These are phyloP conservation scores for Drosophila orosa DNA, from an alignment of 1,140 invertebrate genomes.

Conservation along the genomic window DNA sequence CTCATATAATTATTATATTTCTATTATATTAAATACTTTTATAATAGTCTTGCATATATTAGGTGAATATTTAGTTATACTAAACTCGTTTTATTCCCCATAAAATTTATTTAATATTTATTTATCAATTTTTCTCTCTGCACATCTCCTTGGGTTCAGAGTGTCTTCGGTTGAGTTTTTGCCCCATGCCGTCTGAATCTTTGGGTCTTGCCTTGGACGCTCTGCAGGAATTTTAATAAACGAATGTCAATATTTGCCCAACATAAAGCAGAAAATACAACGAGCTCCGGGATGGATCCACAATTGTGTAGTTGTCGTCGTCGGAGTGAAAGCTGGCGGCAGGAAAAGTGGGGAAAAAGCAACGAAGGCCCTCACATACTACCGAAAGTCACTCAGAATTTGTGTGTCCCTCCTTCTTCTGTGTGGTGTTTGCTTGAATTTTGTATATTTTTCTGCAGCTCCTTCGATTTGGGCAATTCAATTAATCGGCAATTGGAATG, in stretches of 20 bases:
- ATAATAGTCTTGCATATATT: neutral
- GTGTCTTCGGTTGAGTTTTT: slow-evolving; percentile 30
- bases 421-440: slow-evolving; percentile 53
- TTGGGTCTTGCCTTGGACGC: slow-evolving; percentile 57
- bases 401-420: slow-evolving; percentile 8
- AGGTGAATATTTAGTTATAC: neutral
- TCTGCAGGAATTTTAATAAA: slow-evolving; percentile 81
- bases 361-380: neutral
- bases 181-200: slow-evolving; percentile 37
- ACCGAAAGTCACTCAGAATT: slow-evolving; percentile 41
- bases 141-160: slow-evolving; percentile 20
- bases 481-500: slow-evolving; percentile 59
- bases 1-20: neutral
- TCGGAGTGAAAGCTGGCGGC: slow-evolving; percentile 7
- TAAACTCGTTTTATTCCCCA: neutral
- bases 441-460: slow-evolving; percentile 45
- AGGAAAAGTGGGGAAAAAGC: slow-evolving; percentile 2
- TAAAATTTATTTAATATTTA: neutral
- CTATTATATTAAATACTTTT: neutral
- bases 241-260: slow-evolving; percentile 83
- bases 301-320: slow-evolving; percentile 29
- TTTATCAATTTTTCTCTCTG: slow-evolving; percentile 1
- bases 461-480: slow-evolving; percentile 46
- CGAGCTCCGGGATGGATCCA: slow-evolving; percentile 27
- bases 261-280: slow-evolving; percentile 83